These are phyloP conservation scores for Palaemon carinicauda DNA, from an alignment of 1,140 invertebrate genomes.

Conservation along the genomic window DNA sequence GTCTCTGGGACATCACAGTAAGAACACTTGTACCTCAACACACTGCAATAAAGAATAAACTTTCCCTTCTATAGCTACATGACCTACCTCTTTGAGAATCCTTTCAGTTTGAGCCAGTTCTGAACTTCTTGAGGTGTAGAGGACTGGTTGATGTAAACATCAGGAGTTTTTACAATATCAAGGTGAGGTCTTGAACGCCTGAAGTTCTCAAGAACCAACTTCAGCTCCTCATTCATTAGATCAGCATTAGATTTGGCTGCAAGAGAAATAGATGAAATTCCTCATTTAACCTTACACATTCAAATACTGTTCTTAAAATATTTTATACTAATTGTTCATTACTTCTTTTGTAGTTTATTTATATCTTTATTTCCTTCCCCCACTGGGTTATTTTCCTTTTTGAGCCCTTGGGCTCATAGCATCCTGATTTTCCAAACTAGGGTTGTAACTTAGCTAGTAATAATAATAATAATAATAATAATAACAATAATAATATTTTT, in stretches of 20 bases:
- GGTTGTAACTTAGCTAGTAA: too few relatives aligned
- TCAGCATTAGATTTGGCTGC: conserved; percentile 61
- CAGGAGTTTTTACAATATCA: conserved; percentile 75
- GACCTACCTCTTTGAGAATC: conserved; percentile 72
- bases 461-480: too few relatives aligned
- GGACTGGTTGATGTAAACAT: conserved; percentile 75
- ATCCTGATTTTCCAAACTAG: too few relatives aligned
- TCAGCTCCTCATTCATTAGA: conserved; percentile 76
- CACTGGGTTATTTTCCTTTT: too few relatives aligned
- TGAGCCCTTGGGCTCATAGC: too few relatives aligned
- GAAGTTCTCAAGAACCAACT: conserved; percentile 71
- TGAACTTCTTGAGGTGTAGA: conserved; percentile 75
- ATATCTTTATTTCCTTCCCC: too few relatives aligned
- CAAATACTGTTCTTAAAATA: too few relatives aligned
- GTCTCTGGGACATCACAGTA: neutral
- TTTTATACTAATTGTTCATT: too few relatives aligned
- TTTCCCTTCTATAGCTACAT: neutral
- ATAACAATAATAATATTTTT: too few relatives aligned
- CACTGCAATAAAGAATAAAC: neutral
- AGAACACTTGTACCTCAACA: neutral
- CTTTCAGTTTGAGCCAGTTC: conserved; percentile 78
- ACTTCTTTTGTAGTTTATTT: too few relatives aligned
- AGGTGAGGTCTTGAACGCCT: conserved; percentile 70
- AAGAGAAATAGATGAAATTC: neutral
- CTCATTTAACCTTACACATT: too few relatives aligned